Evolutionary conservation across 2,888 invertebrate genomes (phyloP).

Genomic region (Cryptus viduatorius): DNA sequence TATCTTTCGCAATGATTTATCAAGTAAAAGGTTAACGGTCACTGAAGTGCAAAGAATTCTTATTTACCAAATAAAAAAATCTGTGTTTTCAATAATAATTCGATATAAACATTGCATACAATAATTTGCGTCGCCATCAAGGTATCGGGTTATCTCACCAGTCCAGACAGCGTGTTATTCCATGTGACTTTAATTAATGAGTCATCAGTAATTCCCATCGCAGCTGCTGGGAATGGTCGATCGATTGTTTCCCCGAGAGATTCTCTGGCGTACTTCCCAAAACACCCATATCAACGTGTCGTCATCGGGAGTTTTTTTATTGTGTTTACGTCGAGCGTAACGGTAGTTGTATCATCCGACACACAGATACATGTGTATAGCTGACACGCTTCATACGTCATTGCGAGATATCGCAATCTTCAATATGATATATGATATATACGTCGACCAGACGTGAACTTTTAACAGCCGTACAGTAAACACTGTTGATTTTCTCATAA

Average conservation of each 20-base stretch:
- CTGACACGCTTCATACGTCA: background rate
- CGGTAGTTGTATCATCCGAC: background rate
- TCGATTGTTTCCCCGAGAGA: slow-evolving; percentile 55
- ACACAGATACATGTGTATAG: background rate
- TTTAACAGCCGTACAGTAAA: background rate
- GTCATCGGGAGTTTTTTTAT: slow-evolving; percentile 40
- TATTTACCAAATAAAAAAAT: too few relatives aligned
- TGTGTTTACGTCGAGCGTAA: background rate
- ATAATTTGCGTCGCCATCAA: background rate
- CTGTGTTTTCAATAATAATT: background rate
- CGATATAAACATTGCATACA: background rate
- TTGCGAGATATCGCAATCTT: background rate
- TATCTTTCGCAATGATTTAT: background rate
- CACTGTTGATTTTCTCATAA: background rate
- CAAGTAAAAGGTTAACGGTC: background rate
- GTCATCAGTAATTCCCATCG: slow-evolving; percentile 38
- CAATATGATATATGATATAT: background rate
- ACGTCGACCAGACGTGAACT: background rate
- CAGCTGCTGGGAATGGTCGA: background rate
- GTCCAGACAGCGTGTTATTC: slow-evolving; percentile 25
- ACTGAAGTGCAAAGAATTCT: too few relatives aligned
- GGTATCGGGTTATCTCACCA: slow-evolving; percentile 18
- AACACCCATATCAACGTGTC: slow-evolving; percentile 35
- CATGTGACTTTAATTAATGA: slow-evolving; percentile 42
- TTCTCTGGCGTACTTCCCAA: slow-evolving; percentile 31